Conservation (phyloP, 2,113 vertebrate species). For the Phrynosoma platyrhinos region DNA sequence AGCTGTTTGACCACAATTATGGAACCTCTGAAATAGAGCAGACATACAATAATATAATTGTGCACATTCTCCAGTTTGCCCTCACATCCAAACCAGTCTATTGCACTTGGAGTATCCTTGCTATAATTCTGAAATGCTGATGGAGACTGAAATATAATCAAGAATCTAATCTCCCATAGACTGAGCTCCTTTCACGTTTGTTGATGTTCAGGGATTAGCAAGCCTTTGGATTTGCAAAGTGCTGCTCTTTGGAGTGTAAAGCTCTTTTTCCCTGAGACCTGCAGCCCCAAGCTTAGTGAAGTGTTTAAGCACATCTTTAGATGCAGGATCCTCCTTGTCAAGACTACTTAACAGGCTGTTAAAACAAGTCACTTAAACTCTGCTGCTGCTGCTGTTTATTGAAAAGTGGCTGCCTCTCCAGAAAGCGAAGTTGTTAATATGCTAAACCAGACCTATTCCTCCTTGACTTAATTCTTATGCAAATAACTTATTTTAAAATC, state of each 20-base stretch:
- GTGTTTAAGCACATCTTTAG: slow-evolving; percentile 38
- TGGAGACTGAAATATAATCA: slow-evolving; percentile 22
- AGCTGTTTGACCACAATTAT: background rate
- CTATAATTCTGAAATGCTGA: slow-evolving; percentile 2
- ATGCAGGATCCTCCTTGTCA: slow-evolving; percentile 25
- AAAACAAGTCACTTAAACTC: slow-evolving; percentile 56
- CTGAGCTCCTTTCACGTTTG: slow-evolving; percentile 40
- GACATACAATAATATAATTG: background rate
- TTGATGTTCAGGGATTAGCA: slow-evolving; percentile 28
- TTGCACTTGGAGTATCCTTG: background rate
- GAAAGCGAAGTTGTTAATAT: slow-evolving; percentile 40
- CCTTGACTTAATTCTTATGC: slow-evolving; percentile 51
- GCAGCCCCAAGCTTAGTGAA: fast-evolving
- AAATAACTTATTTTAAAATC: slow-evolving; percentile 52
- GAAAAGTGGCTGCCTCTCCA: slow-evolving; percentile 51
- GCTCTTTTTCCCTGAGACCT: slow-evolving; percentile 19
- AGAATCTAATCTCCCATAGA: slow-evolving; percentile 21
- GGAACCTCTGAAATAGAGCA: background rate
- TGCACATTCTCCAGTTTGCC: background rate
- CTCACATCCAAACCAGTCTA: background rate
- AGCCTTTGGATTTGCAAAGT: slow-evolving; percentile 30
- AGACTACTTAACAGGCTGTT: slow-evolving; percentile 37
- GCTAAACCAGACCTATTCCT: slow-evolving; percentile 48
- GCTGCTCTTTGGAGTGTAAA: slow-evolving; percentile 1
- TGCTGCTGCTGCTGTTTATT: slow-evolving; percentile 44